These are phyloP conservation scores for Brachyptera putata DNA, from an alignment of 2,888 invertebrate species.

Conservation along the genomic window DNA sequence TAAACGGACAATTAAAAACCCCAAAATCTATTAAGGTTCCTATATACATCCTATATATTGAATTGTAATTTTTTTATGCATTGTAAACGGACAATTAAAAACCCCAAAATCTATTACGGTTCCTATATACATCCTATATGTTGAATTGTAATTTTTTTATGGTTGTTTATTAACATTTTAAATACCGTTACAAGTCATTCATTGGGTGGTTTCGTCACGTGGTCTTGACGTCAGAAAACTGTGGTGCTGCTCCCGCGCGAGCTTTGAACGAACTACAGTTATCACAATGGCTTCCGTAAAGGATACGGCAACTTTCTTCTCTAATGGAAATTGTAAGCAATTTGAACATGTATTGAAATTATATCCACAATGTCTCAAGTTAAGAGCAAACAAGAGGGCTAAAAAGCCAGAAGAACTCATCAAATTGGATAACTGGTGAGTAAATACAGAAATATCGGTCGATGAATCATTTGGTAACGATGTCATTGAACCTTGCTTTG, in stretches of 20 bases:
- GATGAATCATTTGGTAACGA: constrained; percentile 32
- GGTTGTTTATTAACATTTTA: no score
- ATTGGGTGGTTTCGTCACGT: no score
- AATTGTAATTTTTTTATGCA: no score
- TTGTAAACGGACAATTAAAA: no score
- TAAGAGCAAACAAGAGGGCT: constrained; percentile 85
- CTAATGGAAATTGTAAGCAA: constrained; percentile 76
- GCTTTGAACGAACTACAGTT: constrained; percentile 30
- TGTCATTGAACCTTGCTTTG: constrained; percentile 46
- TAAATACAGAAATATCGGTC: constrained; percentile 39
- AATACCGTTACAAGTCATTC: no score
- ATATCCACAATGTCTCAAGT: constrained; percentile 84
- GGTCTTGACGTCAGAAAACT: no score
- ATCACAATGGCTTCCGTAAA: constrained; percentile 72
- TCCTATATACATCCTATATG: no score
- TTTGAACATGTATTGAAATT: constrained; percentile 85
- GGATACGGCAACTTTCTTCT: constrained; percentile 91
- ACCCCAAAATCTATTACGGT: no score
- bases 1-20: no score
- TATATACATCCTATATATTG: no score
- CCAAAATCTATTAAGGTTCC: no score
- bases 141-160: no score
- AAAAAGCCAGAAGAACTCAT: constrained; percentile 93
- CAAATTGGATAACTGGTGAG: constrained; percentile 94
- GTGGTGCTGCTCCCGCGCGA: background rate